Conservation (phyloP, 2,113 vertebrate genomes). For the Agapornis roseicollis region DNA sequence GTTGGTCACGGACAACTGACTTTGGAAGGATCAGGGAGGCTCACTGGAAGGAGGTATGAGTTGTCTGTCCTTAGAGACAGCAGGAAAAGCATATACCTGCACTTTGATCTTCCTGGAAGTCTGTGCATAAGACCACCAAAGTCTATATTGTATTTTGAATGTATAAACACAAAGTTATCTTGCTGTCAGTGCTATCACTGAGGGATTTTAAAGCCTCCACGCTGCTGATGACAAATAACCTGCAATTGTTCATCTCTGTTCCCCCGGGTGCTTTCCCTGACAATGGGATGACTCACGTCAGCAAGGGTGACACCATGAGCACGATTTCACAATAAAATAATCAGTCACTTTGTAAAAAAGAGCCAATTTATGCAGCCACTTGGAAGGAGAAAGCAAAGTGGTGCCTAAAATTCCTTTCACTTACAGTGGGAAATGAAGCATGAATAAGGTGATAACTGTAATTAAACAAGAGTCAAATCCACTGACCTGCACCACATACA, state of each 20-base stretch:
- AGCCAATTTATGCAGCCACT: constrained; percentile 3
- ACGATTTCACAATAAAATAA: constrained; percentile 17
- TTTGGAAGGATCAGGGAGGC: background rate
- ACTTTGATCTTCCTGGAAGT: background rate
- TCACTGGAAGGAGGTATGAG: background rate
- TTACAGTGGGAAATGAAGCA: constrained; percentile 28
- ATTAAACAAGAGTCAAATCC: constrained; percentile 19
- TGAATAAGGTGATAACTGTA: constrained; percentile 23
- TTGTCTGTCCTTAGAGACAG: background rate
- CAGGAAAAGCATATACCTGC: background rate
- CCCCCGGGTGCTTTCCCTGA: background rate
- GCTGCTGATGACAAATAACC: background rate
- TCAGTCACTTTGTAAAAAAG: background rate
- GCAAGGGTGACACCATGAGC: background rate
- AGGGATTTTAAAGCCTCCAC: background rate
- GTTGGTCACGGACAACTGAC: background rate
- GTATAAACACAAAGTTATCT: background rate
- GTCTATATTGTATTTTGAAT: background rate
- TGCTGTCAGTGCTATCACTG: background rate
- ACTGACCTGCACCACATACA: background rate
- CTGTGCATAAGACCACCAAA: background rate
- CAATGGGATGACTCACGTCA: constrained; percentile 21
- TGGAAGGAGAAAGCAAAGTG: constrained; percentile 14
- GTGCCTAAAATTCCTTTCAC: constrained; percentile 16
- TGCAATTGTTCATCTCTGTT: background rate